A percentile compares a stretch with the other conserved stretches of the same genome.
Evolutionary conservation across 2,797 vertebrate genomes (phyloP).

Genomic region (Anniella stebbinsi): DNA sequence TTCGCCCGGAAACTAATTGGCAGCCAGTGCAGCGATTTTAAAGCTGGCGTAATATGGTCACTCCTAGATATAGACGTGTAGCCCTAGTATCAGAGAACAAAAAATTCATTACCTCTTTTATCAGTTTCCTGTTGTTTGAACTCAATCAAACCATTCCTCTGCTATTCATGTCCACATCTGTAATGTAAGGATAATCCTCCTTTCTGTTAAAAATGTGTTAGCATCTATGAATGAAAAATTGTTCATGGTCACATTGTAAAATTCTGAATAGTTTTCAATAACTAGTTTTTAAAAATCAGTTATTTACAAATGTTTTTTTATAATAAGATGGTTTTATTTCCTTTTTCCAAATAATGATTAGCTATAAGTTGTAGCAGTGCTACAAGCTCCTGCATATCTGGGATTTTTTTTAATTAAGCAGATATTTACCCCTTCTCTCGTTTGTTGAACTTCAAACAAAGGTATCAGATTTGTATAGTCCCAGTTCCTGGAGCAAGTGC

Average conservation of each 20-base stretch:
- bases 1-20: too few species aligned
- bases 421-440: too few species aligned
- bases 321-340: background rate
- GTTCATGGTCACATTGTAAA: background rate
- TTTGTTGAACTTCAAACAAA: background rate
- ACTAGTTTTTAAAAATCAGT: background rate
- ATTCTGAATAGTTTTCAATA: background rate
- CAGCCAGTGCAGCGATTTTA: too few species aligned
- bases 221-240: background rate
- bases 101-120: background rate
- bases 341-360: background rate
- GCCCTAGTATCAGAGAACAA: background rate
- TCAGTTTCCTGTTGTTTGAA: background rate
- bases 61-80: background rate
- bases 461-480: background rate
- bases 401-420: background rate
- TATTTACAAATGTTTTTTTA: background rate
- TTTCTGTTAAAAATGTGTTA: background rate
- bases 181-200: background rate
- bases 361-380: background rate
- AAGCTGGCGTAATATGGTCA: too few species aligned
- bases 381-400: conserved; percentile 5
- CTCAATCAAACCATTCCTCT: background rate
- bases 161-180: background rate
- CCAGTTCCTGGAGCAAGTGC: background rate